Evolutionary conservation across 2,113 vertebrate species (phyloP), one percentile per base, ranked within the genome.

Genomic region (Miniopterus natalensis): DNA sequence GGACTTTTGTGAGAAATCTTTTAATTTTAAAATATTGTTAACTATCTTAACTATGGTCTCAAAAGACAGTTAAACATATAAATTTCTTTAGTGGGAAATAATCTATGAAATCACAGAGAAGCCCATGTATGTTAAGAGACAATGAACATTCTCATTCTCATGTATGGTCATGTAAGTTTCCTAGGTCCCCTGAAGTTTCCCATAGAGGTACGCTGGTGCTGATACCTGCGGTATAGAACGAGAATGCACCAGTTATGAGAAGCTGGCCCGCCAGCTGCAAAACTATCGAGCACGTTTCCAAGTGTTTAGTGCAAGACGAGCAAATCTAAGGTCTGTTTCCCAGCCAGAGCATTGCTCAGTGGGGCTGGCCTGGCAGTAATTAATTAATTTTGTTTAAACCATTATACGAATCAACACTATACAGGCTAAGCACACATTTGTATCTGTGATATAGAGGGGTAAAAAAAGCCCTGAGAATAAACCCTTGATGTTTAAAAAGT

Each of bases 331-430:
- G 31, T 80, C 45, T 31, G 23, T 29, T 65, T 77, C 42, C 18
- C 66, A 80, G 17, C 5, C 27, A n/a, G 49, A 53, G 9, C 18
- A 15, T 65, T 3, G n/a, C 40, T 95, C 40, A 8, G 7, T 45
- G 23, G 47, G 29, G 3, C 68, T 90, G n/a, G 70, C 36, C 65
- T 77, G 6, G 17, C 8, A 68, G 18, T 40, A 77, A 59, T 9
- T 80, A 83, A 91, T 77, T 53, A 81, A 49, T 59, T 81, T 51
- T 86, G 8, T 89, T 88, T 57, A 81, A 74, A 92, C 68, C 5
- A 18, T 8, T 75, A 0, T 74, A n/a, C 51, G 20, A 53, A 45
- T 74, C 9, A 57, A 2, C 31, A 29, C 36, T 66, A 1, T 27
- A 7, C 11, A 78, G 11, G 36, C 36, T 66, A 59, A 61, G 11